These are phyloP conservation scores for Gobionotothen gibberifrons DNA, from an alignment of 2,797 vertebrate genomes.

Conservation along the genomic window DNA sequence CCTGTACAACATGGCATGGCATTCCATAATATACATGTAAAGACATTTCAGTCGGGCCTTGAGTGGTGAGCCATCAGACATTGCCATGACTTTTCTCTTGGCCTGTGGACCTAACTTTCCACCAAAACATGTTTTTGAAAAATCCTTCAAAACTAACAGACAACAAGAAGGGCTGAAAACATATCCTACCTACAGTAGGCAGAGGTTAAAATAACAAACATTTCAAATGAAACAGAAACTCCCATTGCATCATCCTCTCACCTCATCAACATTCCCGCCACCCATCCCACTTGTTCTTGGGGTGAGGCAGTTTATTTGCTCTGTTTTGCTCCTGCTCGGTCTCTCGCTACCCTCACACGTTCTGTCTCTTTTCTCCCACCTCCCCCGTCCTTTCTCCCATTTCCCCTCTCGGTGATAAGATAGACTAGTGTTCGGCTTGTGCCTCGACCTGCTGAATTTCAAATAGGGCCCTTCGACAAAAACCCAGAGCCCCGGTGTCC, in stretches of 20 bases:
- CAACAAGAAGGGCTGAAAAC: background rate
- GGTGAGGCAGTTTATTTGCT: conserved; percentile 44
- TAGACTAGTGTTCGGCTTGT: conserved; percentile 69
- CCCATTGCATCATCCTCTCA: conserved; percentile 6
- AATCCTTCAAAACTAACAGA: background rate
- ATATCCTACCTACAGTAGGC: background rate
- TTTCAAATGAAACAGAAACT: background rate
- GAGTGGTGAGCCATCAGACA: background rate
- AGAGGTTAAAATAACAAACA: conserved; percentile 2
- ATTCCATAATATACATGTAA: background rate
- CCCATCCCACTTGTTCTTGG: conserved; percentile 18
- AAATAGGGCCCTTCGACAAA: conserved; percentile 73
- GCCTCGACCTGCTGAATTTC: conserved; percentile 77
- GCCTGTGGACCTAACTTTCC: background rate
- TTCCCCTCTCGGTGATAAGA: conserved; percentile 72
- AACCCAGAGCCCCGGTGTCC: conserved; percentile 58
- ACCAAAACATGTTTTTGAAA: background rate
- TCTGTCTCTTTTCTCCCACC: conserved; percentile 30
- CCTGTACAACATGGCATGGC: background rate
- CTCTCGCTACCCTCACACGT: conserved; percentile 22
- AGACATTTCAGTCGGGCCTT: background rate
- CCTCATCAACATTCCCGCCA: conserved; percentile 34
- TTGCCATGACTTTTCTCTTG: background rate
- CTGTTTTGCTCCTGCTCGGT: conserved; percentile 40
- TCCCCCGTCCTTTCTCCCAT: conserved; percentile 40